Evolutionary conservation across 2,797 vertebrate species (phyloP).

Genomic region (Lagocephalus sceleratus): DNA sequence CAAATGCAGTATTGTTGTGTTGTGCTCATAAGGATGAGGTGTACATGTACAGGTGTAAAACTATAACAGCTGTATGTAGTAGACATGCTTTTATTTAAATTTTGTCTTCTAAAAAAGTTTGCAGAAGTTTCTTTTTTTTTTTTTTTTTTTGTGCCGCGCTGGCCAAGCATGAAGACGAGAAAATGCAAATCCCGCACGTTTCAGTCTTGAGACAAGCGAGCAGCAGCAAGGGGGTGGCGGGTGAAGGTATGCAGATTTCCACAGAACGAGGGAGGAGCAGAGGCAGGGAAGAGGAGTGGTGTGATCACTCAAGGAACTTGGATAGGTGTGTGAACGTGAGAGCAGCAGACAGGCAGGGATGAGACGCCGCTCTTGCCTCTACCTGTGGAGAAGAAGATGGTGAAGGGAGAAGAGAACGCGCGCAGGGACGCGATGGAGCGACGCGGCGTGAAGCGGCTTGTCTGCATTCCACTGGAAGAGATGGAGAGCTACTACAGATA

Average conservation of each 20-base stretch:
- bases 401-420: slow-evolving; percentile 15
- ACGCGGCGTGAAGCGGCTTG: neutral
- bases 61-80: no score
- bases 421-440: slow-evolving; percentile 12
- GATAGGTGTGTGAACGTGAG: slow-evolving; percentile 30
- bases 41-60: no score
- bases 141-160: neutral
- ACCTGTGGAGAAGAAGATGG: slow-evolving; percentile 18
- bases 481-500: slow-evolving; percentile 66
- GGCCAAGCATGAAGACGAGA: neutral
- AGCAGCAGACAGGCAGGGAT: slow-evolving; percentile 19
- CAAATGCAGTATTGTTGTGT: no score
- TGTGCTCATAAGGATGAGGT: no score
- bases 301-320: slow-evolving; percentile 23
- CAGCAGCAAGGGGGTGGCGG: neutral
- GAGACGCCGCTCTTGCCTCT: slow-evolving; percentile 7
- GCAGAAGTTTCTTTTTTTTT: neutral
- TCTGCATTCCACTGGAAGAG: slow-evolving; percentile 53
- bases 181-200: neutral
- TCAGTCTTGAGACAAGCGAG: neutral
- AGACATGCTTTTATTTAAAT: no score
- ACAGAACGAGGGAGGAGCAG: slow-evolving; percentile 26
- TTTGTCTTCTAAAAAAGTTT: neutral
- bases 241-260: slow-evolving; percentile 7
- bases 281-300: slow-evolving; percentile 28